phyloP scores from a whole-genome alignment of 2,888 invertebrate genomes.

The Chromoteleia sp. region DNA sequence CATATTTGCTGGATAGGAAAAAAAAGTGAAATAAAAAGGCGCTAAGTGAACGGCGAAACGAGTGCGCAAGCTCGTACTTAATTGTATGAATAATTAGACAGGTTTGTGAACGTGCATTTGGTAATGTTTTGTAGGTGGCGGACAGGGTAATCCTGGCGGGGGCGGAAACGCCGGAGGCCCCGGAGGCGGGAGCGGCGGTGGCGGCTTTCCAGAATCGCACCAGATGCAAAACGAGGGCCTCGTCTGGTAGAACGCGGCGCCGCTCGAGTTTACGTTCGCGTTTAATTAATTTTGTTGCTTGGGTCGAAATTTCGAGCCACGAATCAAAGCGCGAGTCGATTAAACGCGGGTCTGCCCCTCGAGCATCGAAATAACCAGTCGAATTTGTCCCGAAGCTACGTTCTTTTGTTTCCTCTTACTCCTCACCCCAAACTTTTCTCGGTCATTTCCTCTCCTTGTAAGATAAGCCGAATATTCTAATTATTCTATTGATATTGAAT shows the following conservation, averaged over 20 bases:
- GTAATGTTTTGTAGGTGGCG: slow-evolving; percentile 86
- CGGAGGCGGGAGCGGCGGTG: slow-evolving; percentile 88
- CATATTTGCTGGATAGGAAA: background rate
- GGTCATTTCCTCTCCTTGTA: slow-evolving; percentile 63
- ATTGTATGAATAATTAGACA: slow-evolving; percentile 42
- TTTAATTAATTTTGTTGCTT: slow-evolving; percentile 78
- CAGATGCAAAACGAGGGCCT: slow-evolving; percentile 90
- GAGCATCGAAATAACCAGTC: slow-evolving; percentile 43
- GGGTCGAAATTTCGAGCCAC: slow-evolving; percentile 28
- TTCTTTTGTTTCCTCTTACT: slow-evolving; percentile 24
- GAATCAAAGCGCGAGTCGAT: slow-evolving; percentile 62
- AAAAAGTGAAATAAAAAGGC: too few relatives aligned
- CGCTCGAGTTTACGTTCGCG: slow-evolving; percentile 72
- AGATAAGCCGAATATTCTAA: slow-evolving; percentile 70
- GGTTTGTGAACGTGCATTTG: slow-evolving; percentile 46
- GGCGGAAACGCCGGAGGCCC: slow-evolving; percentile 90
- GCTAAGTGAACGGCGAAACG: slow-evolving; percentile 2
- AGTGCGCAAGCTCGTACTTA: slow-evolving; percentile 6
- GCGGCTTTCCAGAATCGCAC: slow-evolving; percentile 91
- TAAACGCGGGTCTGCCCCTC: slow-evolving; percentile 56
- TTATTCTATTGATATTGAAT: slow-evolving; percentile 68
- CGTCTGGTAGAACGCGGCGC: slow-evolving; percentile 88
- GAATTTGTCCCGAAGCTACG: slow-evolving; percentile 38
- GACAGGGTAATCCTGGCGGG: slow-evolving; percentile 89
- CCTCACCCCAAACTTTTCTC: slow-evolving; percentile 1